Conservation (phyloP, 2,113 vertebrate species). For the Hiodon tergisus region DNA sequence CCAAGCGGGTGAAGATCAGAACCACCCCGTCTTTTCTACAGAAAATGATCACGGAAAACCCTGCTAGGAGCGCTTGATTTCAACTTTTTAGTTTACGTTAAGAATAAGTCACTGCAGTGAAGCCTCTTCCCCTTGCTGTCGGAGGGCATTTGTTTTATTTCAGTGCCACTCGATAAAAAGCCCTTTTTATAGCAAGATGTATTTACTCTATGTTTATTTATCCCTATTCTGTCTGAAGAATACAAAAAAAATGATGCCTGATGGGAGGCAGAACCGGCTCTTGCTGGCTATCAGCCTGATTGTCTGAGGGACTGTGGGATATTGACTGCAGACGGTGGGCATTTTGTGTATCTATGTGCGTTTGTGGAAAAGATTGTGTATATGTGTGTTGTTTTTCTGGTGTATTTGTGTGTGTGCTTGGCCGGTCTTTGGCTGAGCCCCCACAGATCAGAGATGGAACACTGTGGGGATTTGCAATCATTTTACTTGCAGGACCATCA, state of each 20-base stretch:
- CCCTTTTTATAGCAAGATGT: neutral
- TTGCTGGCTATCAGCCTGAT: neutral
- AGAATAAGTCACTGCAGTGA: neutral
- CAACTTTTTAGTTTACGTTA: neutral
- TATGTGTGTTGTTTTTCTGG: neutral
- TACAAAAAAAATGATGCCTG: neutral
- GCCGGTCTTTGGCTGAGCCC: neutral
- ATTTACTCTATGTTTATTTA: neutral
- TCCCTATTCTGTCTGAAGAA: neutral
- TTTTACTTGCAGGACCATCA: neutral
- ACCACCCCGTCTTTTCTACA: conserved; percentile 39
- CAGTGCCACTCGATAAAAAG: neutral
- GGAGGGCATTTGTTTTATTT: neutral
- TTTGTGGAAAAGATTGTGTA: neutral
- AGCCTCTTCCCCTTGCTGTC: neutral
- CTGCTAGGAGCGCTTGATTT: neutral
- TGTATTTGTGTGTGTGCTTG: conserved; percentile 1
- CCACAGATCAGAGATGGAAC: neutral
- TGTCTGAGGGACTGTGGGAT: neutral
- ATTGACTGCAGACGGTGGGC: neutral
- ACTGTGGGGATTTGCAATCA: conserved; percentile 16
- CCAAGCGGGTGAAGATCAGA: conserved; percentile 59
- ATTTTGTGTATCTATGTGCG: neutral
- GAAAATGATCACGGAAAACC: neutral
- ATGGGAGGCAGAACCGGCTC: conserved; percentile 3